These are phyloP conservation scores for Trematomus bernacchii DNA, from an alignment of 2,797 vertebrate species.

Conservation along the genomic window DNA sequence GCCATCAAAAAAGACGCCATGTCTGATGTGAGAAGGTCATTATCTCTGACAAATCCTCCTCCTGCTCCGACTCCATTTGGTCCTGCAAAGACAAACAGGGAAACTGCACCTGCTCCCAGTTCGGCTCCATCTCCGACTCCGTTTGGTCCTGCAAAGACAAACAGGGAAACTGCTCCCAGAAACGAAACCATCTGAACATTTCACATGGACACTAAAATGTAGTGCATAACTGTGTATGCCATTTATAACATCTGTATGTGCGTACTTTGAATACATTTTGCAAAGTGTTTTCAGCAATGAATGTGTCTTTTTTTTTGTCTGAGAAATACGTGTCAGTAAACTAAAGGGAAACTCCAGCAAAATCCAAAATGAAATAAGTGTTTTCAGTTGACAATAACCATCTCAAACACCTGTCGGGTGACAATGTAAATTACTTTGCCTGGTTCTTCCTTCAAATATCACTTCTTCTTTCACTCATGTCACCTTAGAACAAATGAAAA, in stretches of 20 bases:
- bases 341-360: neutral
- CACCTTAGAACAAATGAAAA: neutral
- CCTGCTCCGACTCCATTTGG: neutral
- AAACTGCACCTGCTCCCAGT: conserved; percentile 1
- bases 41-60: conserved; percentile 9
- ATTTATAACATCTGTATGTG: neutral
- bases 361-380: neutral
- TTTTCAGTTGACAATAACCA: neutral
- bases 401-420: conserved; percentile 42
- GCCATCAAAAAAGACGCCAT: neutral
- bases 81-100: too few species aligned
- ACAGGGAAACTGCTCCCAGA: neutral
- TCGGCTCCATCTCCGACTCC: too few species aligned
- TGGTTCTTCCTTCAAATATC: conserved; percentile 8
- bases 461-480: neutral
- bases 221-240: neutral
- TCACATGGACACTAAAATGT: neutral
- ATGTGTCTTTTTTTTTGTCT: neutral
- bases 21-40: neutral
- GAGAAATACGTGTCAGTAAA: neutral
- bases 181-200: neutral
- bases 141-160: too few species aligned
- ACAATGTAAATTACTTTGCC: neutral
- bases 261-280: neutral
- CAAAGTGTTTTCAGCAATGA: neutral